A percentile compares a stretch with the other conserved stretches of the same genome.
phyloP scores from a whole-genome alignment of 2,113 vertebrate species.

The Toxostoma redivivum region DNA sequence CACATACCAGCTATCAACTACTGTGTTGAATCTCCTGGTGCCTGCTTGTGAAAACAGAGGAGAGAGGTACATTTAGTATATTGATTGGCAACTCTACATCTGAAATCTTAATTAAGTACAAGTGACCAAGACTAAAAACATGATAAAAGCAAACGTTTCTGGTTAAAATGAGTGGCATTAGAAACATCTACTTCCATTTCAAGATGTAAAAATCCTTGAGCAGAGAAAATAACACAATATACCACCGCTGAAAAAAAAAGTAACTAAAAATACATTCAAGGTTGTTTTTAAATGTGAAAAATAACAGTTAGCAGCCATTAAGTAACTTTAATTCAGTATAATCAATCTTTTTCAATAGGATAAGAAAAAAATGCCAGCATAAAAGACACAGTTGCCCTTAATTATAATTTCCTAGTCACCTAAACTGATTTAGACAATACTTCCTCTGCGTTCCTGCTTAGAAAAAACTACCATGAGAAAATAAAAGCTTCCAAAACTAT shows the following conservation, averaged over 20 bases:
- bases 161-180: conserved; percentile 27
- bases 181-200: neutral
- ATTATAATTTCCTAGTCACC: conserved; percentile 23
- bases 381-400: neutral
- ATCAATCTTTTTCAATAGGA: neutral
- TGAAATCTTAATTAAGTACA: conserved; percentile 68
- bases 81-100: conserved; percentile 55
- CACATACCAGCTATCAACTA: conserved; percentile 68
- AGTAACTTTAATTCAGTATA: neutral
- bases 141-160: neutral
- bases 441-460: neutral
- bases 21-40: conserved; percentile 52
- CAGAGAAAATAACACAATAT: neutral
- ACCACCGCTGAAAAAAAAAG: neutral
- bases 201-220: neutral
- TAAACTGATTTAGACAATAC: neutral
- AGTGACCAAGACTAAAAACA: conserved; percentile 43
- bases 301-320: neutral
- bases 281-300: neutral
- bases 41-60: conserved; percentile 60
- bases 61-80: conserved; percentile 41
- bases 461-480: neutral
- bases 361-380: neutral
- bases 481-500: neutral
- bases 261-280: neutral